Base-by-base conservation (phyloP, 2,797 vertebrate genomes). In the Poecilia wingei region DNA sequence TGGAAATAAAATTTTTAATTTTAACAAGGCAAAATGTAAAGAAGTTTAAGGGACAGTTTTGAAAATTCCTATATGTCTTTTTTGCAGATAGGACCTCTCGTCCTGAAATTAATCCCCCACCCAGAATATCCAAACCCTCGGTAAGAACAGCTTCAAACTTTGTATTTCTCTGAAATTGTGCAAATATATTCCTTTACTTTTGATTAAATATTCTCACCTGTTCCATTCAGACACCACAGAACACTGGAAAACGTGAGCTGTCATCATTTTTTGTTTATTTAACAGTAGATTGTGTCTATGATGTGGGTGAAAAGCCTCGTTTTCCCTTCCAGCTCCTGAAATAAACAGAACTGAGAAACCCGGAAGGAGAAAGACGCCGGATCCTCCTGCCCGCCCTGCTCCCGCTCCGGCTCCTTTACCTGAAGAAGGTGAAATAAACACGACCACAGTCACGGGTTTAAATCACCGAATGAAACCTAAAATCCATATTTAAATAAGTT, bases 331-430 rank as follows among this genome's bases (percentile, higher is more conserved):
- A 96, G 95, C 95, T n/a, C 95, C 95, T 46, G 94, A 94, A 77
- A 84, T 96, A 6, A 83, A 94, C 55, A 93, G 95, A 77, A 95
- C 86, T 39, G 94, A 94, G 16, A 95, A 95, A 77, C 93, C 95
- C 39, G 93, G 90, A 66, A 95, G 87, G 46, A 94, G 89, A 59
- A 88, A 80, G 87, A 76, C 80, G 70, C 75, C 83, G n/a, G 88
- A 86, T 33, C 79, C 86, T n/a, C 78, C 45, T 0, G 45, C 25
- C 3, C 75, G 84, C 1, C 14, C 81, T 18, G 72, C 72, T 61
- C 86, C 91, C 2, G 41, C 69, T 73, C 83, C 87, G 2, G 22
- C 41, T 20, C 79, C 86, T 18, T 76, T 71, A 5, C 55, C 90
- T 53, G 95, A 96, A 25, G 96, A 96, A 91, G 96, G 93, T 94